phyloP scores from a whole-genome alignment of 2,113 vertebrate species.

The Rutilus rutilus region DNA sequence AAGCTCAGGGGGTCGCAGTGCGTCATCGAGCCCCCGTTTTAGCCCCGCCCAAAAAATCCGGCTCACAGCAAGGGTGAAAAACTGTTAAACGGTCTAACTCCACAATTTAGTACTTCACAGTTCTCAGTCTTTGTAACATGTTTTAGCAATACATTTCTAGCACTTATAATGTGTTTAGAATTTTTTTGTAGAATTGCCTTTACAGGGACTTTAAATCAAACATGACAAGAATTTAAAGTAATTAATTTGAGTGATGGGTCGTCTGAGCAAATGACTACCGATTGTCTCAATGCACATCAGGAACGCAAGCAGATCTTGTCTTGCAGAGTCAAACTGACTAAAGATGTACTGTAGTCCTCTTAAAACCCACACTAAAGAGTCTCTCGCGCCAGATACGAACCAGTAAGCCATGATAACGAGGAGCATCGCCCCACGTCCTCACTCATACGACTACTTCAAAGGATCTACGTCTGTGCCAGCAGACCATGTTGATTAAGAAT shows the following conservation, averaged over 20 bases:
- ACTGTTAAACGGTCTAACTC: too few species aligned
- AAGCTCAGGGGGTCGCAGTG: too few species aligned
- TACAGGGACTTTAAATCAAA: too few species aligned
- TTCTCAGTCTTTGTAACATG: too few species aligned
- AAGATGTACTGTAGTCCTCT: not conserved
- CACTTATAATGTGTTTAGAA: too few species aligned
- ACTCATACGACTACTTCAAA: slow-evolving; percentile 24
- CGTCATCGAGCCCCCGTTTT: too few species aligned
- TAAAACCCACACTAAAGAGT: slow-evolving; percentile 10
- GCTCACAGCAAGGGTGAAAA: too few species aligned
- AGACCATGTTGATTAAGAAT: slow-evolving; percentile 37
- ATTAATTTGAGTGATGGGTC: not conserved
- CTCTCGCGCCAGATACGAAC: not conserved
- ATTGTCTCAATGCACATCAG: not conserved
- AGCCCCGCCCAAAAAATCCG: too few species aligned
- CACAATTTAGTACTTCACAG: too few species aligned
- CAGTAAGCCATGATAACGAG: slow-evolving; percentile 17
- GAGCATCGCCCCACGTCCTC: not conserved
- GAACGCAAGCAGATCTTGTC: not conserved
- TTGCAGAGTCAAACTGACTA: not conserved
- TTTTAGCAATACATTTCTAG: too few species aligned
- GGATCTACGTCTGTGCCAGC: not conserved
- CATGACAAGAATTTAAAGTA: not conserved
- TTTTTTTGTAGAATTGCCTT: too few species aligned
- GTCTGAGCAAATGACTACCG: not conserved